Evolutionary conservation across 2,113 vertebrate genomes (phyloP), one percentile per base, ranked within the genome.

Genomic region (Hippoglossus stenolepis): DNA sequence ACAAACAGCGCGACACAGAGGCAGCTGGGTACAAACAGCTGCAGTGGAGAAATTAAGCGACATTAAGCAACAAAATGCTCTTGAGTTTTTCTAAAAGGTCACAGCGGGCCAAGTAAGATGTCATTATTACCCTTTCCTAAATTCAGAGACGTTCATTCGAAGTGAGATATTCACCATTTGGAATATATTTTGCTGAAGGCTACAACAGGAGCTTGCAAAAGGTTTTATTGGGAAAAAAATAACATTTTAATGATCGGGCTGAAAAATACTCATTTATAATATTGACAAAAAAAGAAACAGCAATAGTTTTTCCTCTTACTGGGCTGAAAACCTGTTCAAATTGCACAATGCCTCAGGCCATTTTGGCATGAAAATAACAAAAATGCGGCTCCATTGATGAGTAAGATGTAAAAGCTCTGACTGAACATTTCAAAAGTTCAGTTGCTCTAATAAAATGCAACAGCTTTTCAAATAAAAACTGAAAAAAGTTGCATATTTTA

Each of bases 11-110:
- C 15, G 40, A 64, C 58, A 17, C 26, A 26, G 59, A 87, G 9
- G 60, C 75, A 73, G 78, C 82, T 35, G 84, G 20, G 31, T 65
- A 66, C 11, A 77, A 24, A 45, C 57, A 49, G 53, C 70, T 75
- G 49, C 40, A 45, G 31, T 26, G 18, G 43, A 40, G 63, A 68
- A 65, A 69, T 71, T 2, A 54, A 43, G 21, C 56, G 56, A 73
- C 49, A 64, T 77, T 58, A 74, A 81, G 64, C 40, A 61, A 12
- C 20, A 59, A 68, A 82, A 77, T 65, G 66, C 57, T 7, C 72
- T 83, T 31, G 31, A 31, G 31, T 31, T 62, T 70, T 56, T 73
- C 13, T 64, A 13, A 64, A 79, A 79, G 35, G 63, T 71, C 80
- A 73, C 73, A 70, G n/a, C 11, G 15, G 73, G 60, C 60, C 45